A percentile compares a stretch with the other conserved stretches of the same genome.
phyloP scores from a whole-genome alignment of 2,888 invertebrate genomes.

The Salpingus planirostris region DNA sequence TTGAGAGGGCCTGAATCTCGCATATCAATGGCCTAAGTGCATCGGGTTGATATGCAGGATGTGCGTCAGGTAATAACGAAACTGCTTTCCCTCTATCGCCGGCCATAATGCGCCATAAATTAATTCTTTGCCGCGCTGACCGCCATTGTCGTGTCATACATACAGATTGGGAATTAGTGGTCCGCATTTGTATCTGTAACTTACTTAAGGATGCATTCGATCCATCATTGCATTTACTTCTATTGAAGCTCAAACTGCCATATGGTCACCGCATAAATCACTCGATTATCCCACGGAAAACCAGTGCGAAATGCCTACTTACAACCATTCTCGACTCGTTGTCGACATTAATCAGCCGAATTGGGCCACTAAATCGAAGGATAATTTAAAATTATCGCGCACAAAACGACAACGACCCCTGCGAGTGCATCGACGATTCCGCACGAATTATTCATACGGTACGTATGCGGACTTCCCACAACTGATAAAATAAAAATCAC shows the following conservation, averaged over 20 bases:
- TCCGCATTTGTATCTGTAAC: constrained; percentile 8
- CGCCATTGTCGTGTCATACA: constrained; percentile 21
- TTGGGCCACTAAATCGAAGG: no score
- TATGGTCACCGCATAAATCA: constrained; percentile 8
- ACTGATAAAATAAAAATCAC: no score
- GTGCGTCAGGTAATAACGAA: constrained; percentile 16
- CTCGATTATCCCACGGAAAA: constrained; percentile 1
- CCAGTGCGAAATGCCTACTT: background rate
- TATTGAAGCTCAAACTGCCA: constrained; percentile 5
- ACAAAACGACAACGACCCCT: no score
- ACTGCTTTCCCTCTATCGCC: constrained; percentile 17
- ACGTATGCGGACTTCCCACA: no score
- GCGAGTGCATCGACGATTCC: no score
- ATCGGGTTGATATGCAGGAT: constrained; percentile 14
- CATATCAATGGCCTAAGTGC: no score
- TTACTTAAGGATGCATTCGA: constrained; percentile 12
- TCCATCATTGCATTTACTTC: constrained; percentile 7
- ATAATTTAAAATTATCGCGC: no score
- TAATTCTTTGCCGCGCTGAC: constrained; percentile 21
- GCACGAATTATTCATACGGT: no score
- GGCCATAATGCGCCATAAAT: constrained; percentile 21
- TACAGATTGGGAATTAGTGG: constrained; percentile 20
- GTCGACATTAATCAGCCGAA: no score
- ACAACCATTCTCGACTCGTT: background rate
- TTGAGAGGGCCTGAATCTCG: no score